A percentile compares a stretch with the other conserved stretches of the same genome.
Conservation (phyloP, 2,797 vertebrate species). For the Falco cherrug region DNA sequence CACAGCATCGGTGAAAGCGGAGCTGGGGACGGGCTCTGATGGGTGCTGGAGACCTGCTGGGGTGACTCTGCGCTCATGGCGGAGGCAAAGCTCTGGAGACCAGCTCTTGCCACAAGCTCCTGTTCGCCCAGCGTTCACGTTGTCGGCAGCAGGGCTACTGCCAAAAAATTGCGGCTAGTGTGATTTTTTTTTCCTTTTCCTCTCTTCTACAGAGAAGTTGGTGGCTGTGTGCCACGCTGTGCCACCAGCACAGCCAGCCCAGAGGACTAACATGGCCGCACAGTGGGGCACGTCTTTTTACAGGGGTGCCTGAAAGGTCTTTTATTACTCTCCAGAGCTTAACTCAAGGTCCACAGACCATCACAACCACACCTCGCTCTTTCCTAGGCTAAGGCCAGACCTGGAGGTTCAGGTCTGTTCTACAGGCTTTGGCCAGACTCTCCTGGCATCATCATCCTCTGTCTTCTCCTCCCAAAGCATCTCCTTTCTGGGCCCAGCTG, state of each 20-base stretch:
- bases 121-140: fast-evolving
- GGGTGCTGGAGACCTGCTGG: fast-evolving
- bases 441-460: not conserved
- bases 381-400: not conserved
- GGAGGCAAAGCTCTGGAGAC: not conserved
- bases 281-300: not conserved
- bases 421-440: not conserved
- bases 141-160: not conserved
- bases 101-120: not conserved
- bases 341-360: not conserved
- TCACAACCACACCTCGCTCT: not conserved
- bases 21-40: fast-evolving
- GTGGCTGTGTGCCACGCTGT: not conserved
- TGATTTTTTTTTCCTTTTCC: not conserved
- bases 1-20: fast-evolving
- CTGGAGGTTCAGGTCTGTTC: not conserved
- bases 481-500: not conserved
- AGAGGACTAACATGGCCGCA: not conserved
- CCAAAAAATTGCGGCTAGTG: not conserved
- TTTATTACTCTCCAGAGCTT: not conserved
- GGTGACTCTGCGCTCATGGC: not conserved
- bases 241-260: not conserved
- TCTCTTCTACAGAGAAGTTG: not conserved
- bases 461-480: not conserved
- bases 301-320: not conserved